A percentile compares a stretch with the other conserved stretches of the same genome.
Conservation (phyloP, 2,888 invertebrate genomes). For the Carcina quercana region DNA sequence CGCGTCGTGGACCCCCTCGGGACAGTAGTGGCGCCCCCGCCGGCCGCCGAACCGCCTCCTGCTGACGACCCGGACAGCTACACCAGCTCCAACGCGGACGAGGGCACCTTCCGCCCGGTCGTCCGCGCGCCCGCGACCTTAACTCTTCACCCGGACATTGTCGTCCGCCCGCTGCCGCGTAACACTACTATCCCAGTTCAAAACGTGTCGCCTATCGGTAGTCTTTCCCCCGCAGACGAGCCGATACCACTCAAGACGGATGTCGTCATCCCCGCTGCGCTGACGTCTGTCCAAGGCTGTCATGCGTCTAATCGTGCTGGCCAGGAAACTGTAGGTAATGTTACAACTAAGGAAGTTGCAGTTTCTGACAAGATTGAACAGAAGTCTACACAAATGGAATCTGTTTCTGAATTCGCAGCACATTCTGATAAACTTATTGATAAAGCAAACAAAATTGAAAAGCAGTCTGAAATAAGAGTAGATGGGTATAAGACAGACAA, state of each 20-base stretch:
- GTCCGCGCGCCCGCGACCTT: constrained; percentile 67
- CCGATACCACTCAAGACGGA: constrained; percentile 26
- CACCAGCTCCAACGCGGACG: constrained; percentile 75
- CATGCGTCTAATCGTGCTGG: not conserved
- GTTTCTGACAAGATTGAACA: not conserved
- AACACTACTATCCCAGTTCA: constrained; percentile 57
- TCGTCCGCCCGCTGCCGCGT: constrained; percentile 42
- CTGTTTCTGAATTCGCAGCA: not conserved
- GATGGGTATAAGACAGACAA: not conserved
- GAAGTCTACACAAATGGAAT: not conserved
- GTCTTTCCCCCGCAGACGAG: constrained; percentile 18
- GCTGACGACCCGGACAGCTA: constrained; percentile 54
- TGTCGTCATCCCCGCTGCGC: constrained; percentile 28
- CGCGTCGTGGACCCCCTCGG: constrained; percentile 70
- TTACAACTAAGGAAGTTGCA: not conserved
- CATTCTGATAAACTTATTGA: not conserved
- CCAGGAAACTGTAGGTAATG: not conserved
- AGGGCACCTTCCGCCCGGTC: constrained; percentile 80
- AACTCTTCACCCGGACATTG: constrained; percentile 31
- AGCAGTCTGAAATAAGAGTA: no score
- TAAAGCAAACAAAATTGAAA: no score
- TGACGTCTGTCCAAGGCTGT: constrained; percentile 14
- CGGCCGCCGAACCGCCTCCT: constrained; percentile 35
- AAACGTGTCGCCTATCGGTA: constrained; percentile 18
- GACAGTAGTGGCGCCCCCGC: constrained; percentile 78